Conservation (phyloP, 2,797 vertebrate species). For the Sus cebifrons region DNA sequence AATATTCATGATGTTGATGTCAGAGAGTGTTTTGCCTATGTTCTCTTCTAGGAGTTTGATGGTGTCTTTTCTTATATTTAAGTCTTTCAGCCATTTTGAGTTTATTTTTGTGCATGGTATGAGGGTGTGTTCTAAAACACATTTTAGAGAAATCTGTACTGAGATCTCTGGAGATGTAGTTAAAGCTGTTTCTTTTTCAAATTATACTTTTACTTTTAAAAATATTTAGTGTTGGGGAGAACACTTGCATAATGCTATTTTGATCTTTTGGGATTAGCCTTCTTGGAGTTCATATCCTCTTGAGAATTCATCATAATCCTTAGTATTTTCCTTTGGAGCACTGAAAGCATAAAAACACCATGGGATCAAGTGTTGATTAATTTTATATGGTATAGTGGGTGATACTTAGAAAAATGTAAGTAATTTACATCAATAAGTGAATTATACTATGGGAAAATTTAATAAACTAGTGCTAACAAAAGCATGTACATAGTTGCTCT, state of each 20-base stretch:
- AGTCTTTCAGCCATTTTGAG: no score
- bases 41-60: no score
- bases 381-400: not conserved
- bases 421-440: not conserved
- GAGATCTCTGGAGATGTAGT: not conserved
- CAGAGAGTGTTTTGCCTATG: no score
- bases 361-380: not conserved
- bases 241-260: not conserved
- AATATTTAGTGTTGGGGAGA: not conserved
- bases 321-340: not conserved
- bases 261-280: conserved; percentile 3
- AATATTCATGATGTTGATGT: no score
- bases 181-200: not conserved
- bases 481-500: not conserved
- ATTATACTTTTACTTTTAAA: not conserved
- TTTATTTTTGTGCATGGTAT: no score
- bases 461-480: not conserved
- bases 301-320: not conserved
- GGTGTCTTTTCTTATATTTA: no score
- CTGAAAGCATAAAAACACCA: not conserved
- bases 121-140: no score
- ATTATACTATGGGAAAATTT: not conserved
- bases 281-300: not conserved
- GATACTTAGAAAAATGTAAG: not conserved
- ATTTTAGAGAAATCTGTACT: not conserved